A percentile compares a stretch with the other conserved stretches of the same genome.
Evolutionary conservation across 1,140 invertebrate species (phyloP).

Genomic region (Trinorchestia longiramus): DNA sequence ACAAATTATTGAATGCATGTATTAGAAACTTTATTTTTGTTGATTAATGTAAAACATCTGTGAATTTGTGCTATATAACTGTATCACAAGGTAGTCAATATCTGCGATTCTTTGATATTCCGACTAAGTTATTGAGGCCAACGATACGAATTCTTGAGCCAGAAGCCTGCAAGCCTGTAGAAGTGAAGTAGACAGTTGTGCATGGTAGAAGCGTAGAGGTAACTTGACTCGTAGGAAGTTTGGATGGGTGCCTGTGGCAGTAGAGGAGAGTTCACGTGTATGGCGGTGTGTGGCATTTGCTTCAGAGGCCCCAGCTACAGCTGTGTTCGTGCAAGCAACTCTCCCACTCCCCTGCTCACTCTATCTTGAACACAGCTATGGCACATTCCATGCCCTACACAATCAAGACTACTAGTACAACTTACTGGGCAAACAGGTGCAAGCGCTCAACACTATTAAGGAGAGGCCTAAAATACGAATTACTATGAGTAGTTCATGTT

Average conservation of each 20-base stretch:
- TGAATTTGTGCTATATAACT: neutral
- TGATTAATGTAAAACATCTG: neutral
- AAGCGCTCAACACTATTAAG: neutral
- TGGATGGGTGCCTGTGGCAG: neutral
- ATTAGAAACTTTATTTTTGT: neutral
- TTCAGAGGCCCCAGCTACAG: neutral
- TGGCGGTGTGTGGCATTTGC: neutral
- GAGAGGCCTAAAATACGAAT: neutral
- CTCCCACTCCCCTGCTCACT: neutral
- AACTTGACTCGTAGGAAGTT: conserved; percentile 7
- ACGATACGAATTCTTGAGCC: neutral
- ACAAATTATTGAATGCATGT: neutral
- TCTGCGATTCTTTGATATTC: neutral
- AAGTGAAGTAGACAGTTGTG: neutral
- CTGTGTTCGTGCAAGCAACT: neutral
- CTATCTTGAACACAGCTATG: neutral
- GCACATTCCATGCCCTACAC: neutral
- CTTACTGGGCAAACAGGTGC: neutral
- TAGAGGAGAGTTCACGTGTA: neutral
- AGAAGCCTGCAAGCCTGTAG: neutral
- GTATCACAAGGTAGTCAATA: neutral
- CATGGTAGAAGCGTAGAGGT: neutral
- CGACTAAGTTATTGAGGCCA: neutral
- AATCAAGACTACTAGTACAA: neutral
- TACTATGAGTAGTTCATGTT: neutral